A percentile compares a stretch with the other conserved stretches of the same genome.
These are phyloP conservation scores for Oncorhynchus tshawytscha DNA, from an alignment of 2,113 vertebrate genomes.

Conservation along the genomic window DNA sequence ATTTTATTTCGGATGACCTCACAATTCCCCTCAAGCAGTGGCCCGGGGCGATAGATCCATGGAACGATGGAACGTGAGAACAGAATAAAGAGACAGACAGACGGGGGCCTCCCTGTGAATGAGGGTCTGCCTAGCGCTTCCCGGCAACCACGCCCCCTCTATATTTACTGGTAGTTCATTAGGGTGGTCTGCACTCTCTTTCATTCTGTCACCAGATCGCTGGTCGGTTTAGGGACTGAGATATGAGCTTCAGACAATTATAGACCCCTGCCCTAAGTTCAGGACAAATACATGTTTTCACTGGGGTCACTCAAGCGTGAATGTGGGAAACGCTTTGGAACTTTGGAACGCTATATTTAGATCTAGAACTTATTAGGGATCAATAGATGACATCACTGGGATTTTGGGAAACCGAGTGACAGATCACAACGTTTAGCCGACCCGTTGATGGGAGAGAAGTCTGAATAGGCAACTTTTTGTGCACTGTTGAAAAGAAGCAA, in stretches of 20 bases:
- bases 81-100: too few relatives aligned
- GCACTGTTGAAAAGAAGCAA: not conserved
- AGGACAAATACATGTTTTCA: slow-evolving; percentile 30
- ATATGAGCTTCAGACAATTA: slow-evolving; percentile 1
- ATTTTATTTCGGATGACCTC: too few relatives aligned
- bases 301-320: slow-evolving; percentile 36
- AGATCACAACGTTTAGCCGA: not conserved
- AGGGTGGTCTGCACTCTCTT: slow-evolving; percentile 21
- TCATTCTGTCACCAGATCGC: slow-evolving; percentile 27
- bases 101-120: not conserved
- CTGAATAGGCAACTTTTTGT: not conserved
- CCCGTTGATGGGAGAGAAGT: not conserved
- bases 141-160: slow-evolving; percentile 60
- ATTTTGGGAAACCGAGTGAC: slow-evolving; percentile 17
- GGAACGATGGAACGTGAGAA: too few relatives aligned
- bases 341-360: slow-evolving; percentile 31
- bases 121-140: slow-evolving; percentile 47
- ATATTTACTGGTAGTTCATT: slow-evolving; percentile 58
- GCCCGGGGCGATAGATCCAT: too few relatives aligned
- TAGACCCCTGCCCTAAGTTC: slow-evolving; percentile 12
- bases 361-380: not conserved
- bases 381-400: slow-evolving; percentile 26
- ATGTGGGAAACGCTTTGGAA: not conserved
- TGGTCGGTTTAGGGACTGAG: not conserved
- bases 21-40: too few relatives aligned